Conservation (phyloP, 2,888 invertebrate genomes). For the Nomada lathburiana region DNA sequence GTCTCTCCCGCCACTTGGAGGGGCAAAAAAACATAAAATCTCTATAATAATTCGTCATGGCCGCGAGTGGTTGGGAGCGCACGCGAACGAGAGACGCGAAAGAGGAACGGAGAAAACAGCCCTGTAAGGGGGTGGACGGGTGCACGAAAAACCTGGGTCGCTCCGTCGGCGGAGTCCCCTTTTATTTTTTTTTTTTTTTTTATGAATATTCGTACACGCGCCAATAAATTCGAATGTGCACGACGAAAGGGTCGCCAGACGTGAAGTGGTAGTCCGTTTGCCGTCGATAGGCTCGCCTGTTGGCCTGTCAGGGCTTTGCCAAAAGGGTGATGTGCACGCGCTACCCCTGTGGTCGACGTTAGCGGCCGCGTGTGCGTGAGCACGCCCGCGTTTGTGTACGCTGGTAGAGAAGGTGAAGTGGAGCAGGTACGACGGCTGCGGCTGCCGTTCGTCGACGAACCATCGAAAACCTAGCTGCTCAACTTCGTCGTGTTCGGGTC, state of each 20-base stretch:
- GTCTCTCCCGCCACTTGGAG: conserved; percentile 61
- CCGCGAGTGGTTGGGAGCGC: conserved; percentile 27
- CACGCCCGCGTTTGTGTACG: no score
- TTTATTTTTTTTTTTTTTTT: conserved; percentile 75
- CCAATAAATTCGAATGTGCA: conserved; percentile 83
- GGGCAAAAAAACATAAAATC: conserved; percentile 59
- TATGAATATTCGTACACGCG: conserved; percentile 83
- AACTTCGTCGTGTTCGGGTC: conserved; percentile 33
- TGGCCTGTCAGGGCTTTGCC: conserved; percentile 61
- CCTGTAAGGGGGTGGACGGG: conserved; percentile 29
- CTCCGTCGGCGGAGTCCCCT: conserved; percentile 67
- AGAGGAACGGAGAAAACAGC: conserved; percentile 20
- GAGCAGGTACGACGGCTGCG: conserved; percentile 65
- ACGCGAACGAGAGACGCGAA: conserved; percentile 18
- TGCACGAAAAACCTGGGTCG: conserved; percentile 54
- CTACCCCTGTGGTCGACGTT: conserved; percentile 26
- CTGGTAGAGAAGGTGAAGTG: conserved; percentile 39
- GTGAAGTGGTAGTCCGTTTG: conserved; percentile 80
- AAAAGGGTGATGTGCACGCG: conserved; percentile 63
- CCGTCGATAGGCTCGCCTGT: conserved; percentile 70
- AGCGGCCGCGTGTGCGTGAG: conserved; percentile 24
- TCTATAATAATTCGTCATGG: conserved; percentile 71
- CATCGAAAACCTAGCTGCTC: conserved; percentile 61
- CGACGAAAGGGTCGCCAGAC: conserved; percentile 82
- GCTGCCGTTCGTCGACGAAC: conserved; percentile 57